Evolutionary conservation across 2,888 invertebrate genomes (phyloP), one percentile per base, ranked within the genome.

Genomic region (Coleophora deauratella): DNA sequence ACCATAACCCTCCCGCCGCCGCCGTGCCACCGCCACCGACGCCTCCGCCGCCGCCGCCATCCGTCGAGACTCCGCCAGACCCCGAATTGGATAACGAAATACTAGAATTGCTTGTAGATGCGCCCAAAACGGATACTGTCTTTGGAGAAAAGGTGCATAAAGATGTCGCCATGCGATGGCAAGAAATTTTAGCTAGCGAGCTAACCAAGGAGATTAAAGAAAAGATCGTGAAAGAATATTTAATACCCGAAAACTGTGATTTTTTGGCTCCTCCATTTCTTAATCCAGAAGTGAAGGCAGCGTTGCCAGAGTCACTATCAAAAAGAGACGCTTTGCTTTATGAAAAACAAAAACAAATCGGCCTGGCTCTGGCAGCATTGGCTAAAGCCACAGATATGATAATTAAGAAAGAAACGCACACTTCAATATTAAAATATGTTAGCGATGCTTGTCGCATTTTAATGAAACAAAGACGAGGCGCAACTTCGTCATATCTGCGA

Each of bases 381-480:
- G 27, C 14, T 7, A 8, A 13, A 3, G 40, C 40, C 1, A 34
- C 11, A 2, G 35, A 40, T 3, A 2, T 40, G 2, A 3, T 32
- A 10, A 1, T 40, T n/a, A 15, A 3, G 1, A 34, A 35, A 10
- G 12, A 14, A 14, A 13, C n/a, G 2, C n/a, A 39, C 11, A 6
- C n/a, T 28, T 28, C 35, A 9, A 33, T 37, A 15, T n/a, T 42
- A n/a, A 43, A 43, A 34, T 10, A 31, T 1, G 1, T 44, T 2
- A 44, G 42, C 27, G 44, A 46, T 15, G 46, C 44, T 1, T 35
- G 44, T 13, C 41, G 43, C 2, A n/a, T 46, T 42, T 11, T n/a
- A 21, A 35, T 15, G 42, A 42, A 9, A 42, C 42, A 9, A 28
- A 13, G 14, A 32, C 28, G 3, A n/a, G 42, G 1, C 14, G 38